Base-by-base conservation (phyloP, 2,113 vertebrate species). In the Gobius niger region DNA sequence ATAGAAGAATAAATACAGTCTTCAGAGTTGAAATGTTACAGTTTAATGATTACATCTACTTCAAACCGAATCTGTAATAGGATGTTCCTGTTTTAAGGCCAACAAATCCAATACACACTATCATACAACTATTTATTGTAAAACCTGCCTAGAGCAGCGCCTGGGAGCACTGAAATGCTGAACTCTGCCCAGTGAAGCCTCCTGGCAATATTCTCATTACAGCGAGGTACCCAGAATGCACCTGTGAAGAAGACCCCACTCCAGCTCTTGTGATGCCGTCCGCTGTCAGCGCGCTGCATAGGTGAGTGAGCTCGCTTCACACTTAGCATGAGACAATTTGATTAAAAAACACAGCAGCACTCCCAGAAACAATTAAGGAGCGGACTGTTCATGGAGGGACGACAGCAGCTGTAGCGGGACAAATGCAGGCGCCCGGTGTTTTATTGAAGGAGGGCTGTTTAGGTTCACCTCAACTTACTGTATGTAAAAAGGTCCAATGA, bases 181-280 rank as follows among this genome's bases (percentile, higher is more conserved):
- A 83, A 52, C 77, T 74, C 63, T 70, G 68, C 77, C 64, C 68
- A 65, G 46, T 46, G 34, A 61, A 75, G 68, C 80, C 74, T 82
- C 64, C 73, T 79, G 78, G 82, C 71, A 83, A 65, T 54, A 65
- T 70, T 81, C 81, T 83, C 79, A 88, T 86, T 88, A 47, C 53
- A 74, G 68, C 63, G 69, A 69, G 65, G 70, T 82, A 63, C 68
- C 50, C 77, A 75, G 18, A 84, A 82, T 74, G 72, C 65, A 84
- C 63, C 53, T 42, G 70, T 7, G 12, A 52, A 57, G 56, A 34
- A 34, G 5, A 34, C 24, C 24, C 24, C 24, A 57, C 42, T 65
- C 66, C 70, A 47, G 24, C 44, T 8, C 34, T 63, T 75, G 14
- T 41, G 56, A 74, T 4, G 12, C 63, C 34, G 66, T 42, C n/a